These are phyloP conservation scores for Muschampia plurimacula DNA, from an alignment of 2,888 invertebrate genomes.

Conservation along the genomic window DNA sequence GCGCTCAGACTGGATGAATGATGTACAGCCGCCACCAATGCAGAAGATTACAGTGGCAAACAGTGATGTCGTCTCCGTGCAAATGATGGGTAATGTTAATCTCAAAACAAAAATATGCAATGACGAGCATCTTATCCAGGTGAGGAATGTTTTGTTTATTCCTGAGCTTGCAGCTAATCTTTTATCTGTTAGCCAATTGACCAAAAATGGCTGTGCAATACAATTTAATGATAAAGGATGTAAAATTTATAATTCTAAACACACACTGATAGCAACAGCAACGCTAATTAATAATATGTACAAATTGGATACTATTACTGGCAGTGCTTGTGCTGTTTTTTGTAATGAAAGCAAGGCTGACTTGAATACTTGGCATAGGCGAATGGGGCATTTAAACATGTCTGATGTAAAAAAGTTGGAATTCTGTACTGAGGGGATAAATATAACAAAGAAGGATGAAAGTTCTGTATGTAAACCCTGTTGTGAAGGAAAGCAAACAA, in stretches of 20 bases:
- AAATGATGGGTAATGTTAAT: conserved; percentile 43
- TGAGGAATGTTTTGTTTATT: conserved; percentile 41
- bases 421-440: conserved; percentile 43
- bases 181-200: conserved; percentile 46
- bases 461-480: conserved; percentile 32
- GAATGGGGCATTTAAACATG: conserved; percentile 24
- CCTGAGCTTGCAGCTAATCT: conserved; percentile 45
- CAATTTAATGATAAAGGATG: conserved; percentile 42
- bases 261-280: conserved; percentile 39
- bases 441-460: conserved; percentile 22
- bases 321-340: conserved; percentile 20
- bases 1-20: conserved; percentile 44
- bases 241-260: conserved; percentile 40
- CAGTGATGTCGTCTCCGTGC: conserved; percentile 40
- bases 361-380: conserved; percentile 27
- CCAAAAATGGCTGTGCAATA: conserved; percentile 43
- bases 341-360: background rate
- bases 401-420: conserved; percentile 37
- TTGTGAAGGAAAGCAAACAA: conserved; percentile 37
- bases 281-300: conserved; percentile 43
- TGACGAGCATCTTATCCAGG: background rate
- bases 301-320: conserved; percentile 35
- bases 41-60: conserved; percentile 44
- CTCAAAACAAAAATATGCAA: conserved; percentile 7
- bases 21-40: conserved; percentile 37